phyloP scores from a whole-genome alignment of 2,888 invertebrate species.

The Bombyx huttoni region DNA sequence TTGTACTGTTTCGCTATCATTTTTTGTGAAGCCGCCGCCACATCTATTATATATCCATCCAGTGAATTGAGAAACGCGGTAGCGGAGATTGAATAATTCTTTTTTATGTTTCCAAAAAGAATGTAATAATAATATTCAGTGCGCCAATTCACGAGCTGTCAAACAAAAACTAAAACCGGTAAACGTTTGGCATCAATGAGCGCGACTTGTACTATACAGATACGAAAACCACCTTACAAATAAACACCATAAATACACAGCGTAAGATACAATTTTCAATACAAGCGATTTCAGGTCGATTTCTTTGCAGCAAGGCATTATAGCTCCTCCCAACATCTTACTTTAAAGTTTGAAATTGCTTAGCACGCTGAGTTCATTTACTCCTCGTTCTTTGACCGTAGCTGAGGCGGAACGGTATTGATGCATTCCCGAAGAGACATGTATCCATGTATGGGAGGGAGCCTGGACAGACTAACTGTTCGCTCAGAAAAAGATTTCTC shows the following conservation, averaged over 20 bases:
- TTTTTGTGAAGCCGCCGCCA: too few species aligned
- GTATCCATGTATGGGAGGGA: constrained; percentile 51
- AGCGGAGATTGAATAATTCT: background rate
- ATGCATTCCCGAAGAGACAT: constrained; percentile 46
- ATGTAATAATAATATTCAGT: background rate
- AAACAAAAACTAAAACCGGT: background rate
- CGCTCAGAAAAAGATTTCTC: constrained; percentile 38
- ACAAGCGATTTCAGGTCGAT: constrained; percentile 15
- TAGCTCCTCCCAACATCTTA: background rate
- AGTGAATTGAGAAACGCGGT: background rate
- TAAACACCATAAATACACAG: background rate
- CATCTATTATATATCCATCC: too few species aligned
- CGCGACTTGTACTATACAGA: background rate
- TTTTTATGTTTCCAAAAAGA: background rate
- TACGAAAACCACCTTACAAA: background rate
- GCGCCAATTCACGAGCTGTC: background rate
- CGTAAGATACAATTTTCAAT: background rate
- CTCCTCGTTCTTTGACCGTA: background rate
- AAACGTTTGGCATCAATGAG: constrained; percentile 1
- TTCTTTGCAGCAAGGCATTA: constrained; percentile 1
- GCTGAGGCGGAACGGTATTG: constrained; percentile 28
- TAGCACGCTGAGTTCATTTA: background rate
- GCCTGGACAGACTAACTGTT: constrained; percentile 54
- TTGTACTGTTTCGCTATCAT: too few species aligned
- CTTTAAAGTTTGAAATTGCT: background rate